Evolutionary conservation across 2,888 invertebrate genomes (phyloP), one percentile per base, ranked within the genome.

Genomic region (Seira musarum): DNA sequence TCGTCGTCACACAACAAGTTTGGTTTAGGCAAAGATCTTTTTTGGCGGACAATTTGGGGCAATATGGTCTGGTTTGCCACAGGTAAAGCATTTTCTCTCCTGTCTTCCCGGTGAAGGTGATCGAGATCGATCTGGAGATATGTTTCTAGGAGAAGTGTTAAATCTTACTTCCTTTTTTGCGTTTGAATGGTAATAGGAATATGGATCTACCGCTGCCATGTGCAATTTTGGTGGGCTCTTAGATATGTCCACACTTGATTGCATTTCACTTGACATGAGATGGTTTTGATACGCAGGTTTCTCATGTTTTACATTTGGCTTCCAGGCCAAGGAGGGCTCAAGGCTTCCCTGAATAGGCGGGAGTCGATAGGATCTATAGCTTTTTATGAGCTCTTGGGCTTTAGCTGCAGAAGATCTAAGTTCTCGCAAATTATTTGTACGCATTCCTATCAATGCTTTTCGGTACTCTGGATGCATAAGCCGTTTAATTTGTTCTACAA

Each of bases 391-490:
- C 19, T 72, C 79, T 35, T 79, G 73, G 17, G 79, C 73, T n/a
- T 67, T 15, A 6, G 15, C 19, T 0, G 79, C 79, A 2, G 60
- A 25, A 3, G 19, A 17, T 61, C 60, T 65, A 17, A 80, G 30
- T 15, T 80, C 35, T n/a, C 21, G 19, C 19, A 80, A 21, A 13
- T 35, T 80, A 22, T 35, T 21, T 22, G 30, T 66, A 13, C 8
- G 53, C 57, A 65, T 68, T 25, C 80, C 80, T 2, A 64, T 68
- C 1, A 80, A 22, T 6, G 68, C 69, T 13, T 64, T 61, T 1
- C 73, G 46, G 30, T 65, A 79, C 21, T 79, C 79, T 17, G 79
- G 79, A 19, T 72, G 79, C 57, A 66, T 67, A 13, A 57, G 66
- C 19, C 49, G 49, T 17, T 46, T 57, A 1, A 79, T 67, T 24